Base-by-base conservation (phyloP, 64 coral and sea anemone genomes). In the Stichodactyla mertensii region DNA sequence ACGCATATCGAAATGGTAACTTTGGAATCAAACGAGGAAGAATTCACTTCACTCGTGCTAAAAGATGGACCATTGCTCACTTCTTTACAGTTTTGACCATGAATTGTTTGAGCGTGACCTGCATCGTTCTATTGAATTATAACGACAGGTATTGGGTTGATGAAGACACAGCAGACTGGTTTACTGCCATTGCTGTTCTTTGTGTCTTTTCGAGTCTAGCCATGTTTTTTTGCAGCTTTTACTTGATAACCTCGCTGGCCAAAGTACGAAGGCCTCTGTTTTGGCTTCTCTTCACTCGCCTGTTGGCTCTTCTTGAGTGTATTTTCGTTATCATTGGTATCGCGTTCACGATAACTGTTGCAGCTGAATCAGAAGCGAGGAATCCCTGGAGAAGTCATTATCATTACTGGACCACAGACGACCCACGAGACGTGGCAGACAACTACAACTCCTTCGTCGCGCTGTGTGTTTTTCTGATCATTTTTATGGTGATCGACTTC, bases 21-120 rank as follows among this genome's bases (percentile, higher is more conserved):
- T 81, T 81, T 55, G 78, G 78, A 9, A 81, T 81, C 16, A 81
- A 54, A 55, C 51, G 78, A 9, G 78, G 78, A 81, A 81, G 24
- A 81, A 81, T 81, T 12, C 52, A 81, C 51, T 55, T 81, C 78
- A 81, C 53, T 55, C 78, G 78, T 28, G 78, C 78, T 19, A 81
- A 55, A 55, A 52, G 53, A 81, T 81, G 78, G 78, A 81, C 4
- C 15, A 52, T 81, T 12, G 36, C 78, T 81, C 78, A 81, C 53
- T 54, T 55, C 6, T 8, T 81, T 4, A 20, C 53, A 3, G 78
- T 16, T 81, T 4, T 52, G 16, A 4, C 52, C 77, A 52, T 79
- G 27, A 52, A 2, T 6, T 15, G 1, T 28, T 52, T 81, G 6
- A 81, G 15, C 13, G 4, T 81, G 52, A 1, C 51, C 16, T 52